Evolutionary conservation across 2,797 vertebrate species (phyloP), one percentile per base, ranked within the genome.

Genomic region (Macropus fuliginosus): DNA sequence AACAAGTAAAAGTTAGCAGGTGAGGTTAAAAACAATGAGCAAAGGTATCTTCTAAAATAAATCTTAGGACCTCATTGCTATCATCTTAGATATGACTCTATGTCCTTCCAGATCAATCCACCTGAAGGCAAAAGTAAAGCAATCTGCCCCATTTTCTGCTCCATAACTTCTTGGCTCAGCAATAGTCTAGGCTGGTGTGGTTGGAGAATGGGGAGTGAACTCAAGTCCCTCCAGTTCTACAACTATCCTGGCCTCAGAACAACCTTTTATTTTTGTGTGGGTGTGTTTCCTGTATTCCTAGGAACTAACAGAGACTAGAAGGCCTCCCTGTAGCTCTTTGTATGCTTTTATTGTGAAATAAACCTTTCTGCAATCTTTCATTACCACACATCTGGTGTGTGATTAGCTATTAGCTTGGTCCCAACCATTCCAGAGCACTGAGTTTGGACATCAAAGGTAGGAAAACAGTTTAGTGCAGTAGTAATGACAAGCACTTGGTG

Each of bases 401-500:
- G 34, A 34, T 93, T 62, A 92, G 24, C 21, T 55, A 31, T 92
- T 62, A 92, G 34, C 16, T 55, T 54, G 94, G 54, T 56, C 24
- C 31, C 18, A 92, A 92, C 8, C 57, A 56, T 54, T 54, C 18
- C 55, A 28, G 16, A 31, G 55, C 29, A 56, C 54, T 24, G 52
- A 14, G 54, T 34, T 46, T n/a, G n/a, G 40, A 2, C 6, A 24
- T 6, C 28, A 81, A 0, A 14, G 50, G 14, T 16, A 3, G 46
- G 46, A 56, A 13, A 46, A 29, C 0, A 5, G 46, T 94, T 54
- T 18, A 34, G 0, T 18, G 66, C 18, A 54, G 0, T 0, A 24
- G 54, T 16, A 95, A 52, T 3, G 46, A 54, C 29, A 14, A 6
- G 18, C 54, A 4, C 34, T 66, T 66, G 62, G 10, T 0, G 0